Conservation (phyloP, 2,888 invertebrate species). For the Campaea margaritaria region DNA sequence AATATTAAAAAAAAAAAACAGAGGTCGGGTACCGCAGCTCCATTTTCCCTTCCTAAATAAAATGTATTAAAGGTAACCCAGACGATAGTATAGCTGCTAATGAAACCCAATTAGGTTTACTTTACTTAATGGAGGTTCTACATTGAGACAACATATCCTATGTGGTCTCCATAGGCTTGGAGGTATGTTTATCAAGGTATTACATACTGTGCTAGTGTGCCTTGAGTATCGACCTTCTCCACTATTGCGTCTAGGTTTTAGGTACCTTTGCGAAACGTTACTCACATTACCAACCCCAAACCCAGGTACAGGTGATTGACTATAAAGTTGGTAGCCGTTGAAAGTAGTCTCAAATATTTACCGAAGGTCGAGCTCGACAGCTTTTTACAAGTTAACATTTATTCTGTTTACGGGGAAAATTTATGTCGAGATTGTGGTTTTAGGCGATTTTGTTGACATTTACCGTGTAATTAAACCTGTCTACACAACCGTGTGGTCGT, state of each 20-base stretch:
- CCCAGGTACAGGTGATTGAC: background rate
- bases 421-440: background rate
- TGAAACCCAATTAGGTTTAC: constrained; percentile 18
- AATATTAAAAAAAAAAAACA: background rate
- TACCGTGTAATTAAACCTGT: too few species aligned
- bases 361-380: constrained; percentile 2
- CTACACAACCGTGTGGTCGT: too few species aligned
- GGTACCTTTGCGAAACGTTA: background rate
- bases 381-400: constrained; percentile 12
- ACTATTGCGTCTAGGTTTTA: background rate
- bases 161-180: constrained; percentile 4
- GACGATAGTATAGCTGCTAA: constrained; percentile 6
- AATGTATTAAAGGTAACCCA: background rate
- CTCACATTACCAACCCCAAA: background rate
- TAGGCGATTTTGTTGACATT: too few species aligned
- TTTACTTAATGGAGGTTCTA: background rate
- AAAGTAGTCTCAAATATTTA: constrained; percentile 10
- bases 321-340: background rate
- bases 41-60: constrained; percentile 10
- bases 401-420: constrained; percentile 1
- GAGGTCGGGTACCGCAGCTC: background rate
- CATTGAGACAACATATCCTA: background rate
- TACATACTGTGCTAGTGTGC: constrained; percentile 4
- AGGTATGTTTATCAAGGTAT: constrained; percentile 13
- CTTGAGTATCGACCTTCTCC: constrained; percentile 5